Evolutionary conservation across 2,113 vertebrate species (phyloP).

Genomic region (Corydoras maculifer): DNA sequence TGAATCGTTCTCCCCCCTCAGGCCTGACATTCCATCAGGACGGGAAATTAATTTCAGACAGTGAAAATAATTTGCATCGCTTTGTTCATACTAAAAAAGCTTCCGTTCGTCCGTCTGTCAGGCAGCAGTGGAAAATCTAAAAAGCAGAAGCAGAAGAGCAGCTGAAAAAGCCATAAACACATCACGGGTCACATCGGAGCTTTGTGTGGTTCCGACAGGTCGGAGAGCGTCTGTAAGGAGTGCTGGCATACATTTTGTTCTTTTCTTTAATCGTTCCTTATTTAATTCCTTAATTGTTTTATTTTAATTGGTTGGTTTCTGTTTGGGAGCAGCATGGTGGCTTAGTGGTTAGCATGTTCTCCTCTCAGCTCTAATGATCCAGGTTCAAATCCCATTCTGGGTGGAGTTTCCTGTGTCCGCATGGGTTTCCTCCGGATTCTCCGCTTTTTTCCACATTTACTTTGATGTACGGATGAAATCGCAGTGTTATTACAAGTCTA

Average conservation of each 20-base stretch:
- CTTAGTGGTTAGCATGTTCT: too few species aligned
- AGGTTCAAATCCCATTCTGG: too few species aligned
- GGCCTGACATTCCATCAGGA: slow-evolving; percentile 25
- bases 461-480: too few species aligned
- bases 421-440: too few species aligned
- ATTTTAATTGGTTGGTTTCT: too few species aligned
- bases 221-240: background rate
- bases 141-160: slow-evolving; percentile 1
- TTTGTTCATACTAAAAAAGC: slow-evolving; percentile 15
- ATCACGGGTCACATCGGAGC: slow-evolving; percentile 7
- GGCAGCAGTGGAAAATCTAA: slow-evolving; percentile 8
- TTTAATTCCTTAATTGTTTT: too few species aligned
- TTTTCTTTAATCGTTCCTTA: background rate
- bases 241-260: background rate
- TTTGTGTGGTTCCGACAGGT: slow-evolving; percentile 17
- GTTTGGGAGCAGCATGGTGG: too few species aligned
- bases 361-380: too few species aligned
- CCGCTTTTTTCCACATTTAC: too few species aligned
- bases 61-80: slow-evolving; percentile 33
- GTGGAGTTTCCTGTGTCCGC: too few species aligned
- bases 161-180: slow-evolving; percentile 34
- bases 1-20: background rate
- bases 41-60: slow-evolving; percentile 40
- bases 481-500: too few species aligned
- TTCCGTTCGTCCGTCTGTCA: slow-evolving; percentile 19